Percentiles rank a stretch among this genome's conserved stretches.
Conservation (phyloP, 53 echinoderm and acorn worm species). For the Hippasteria phrygiana region DNA sequence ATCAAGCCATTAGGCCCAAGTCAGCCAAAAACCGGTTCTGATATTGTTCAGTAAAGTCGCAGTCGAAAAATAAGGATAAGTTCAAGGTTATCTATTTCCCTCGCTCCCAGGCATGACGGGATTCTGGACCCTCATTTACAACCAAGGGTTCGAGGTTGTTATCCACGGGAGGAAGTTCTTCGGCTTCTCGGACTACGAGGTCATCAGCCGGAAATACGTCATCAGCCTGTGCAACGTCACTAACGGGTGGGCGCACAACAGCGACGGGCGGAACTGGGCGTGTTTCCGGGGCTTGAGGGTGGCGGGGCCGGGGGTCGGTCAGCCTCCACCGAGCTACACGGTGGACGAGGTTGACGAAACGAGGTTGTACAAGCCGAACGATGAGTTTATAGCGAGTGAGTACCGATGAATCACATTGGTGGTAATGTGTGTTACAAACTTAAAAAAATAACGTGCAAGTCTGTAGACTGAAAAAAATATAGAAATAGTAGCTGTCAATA, state of each 20-base stretch:
- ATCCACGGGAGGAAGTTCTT: conserved; percentile 77
- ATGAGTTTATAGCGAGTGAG: conserved; percentile 38
- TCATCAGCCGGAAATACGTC: conserved; percentile 63
- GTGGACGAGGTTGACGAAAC: conserved; percentile 17
- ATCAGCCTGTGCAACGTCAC: conserved; percentile 74
- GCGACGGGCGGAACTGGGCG: conserved; percentile 74
- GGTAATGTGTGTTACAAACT: no score
- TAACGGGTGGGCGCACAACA: conserved; percentile 75
- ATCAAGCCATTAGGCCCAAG: no score
- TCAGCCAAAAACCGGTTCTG: no score
- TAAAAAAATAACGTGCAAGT: no score
- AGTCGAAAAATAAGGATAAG: background rate
- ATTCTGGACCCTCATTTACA: conserved; percentile 87
- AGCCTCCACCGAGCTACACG: conserved; percentile 42
- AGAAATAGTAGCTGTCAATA: no score
- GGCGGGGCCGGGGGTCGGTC: conserved; percentile 30
- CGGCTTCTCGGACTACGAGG: conserved; percentile 74
- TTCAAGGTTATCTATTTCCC: background rate
- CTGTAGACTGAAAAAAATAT: no score
- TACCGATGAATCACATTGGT: background rate
- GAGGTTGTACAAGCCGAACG: conserved; percentile 20
- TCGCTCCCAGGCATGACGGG: conserved; percentile 50
- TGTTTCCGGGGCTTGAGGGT: conserved; percentile 74
- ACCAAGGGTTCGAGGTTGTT: conserved; percentile 80
- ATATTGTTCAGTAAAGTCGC: no score